phyloP scores from a whole-genome alignment of 2,888 invertebrate genomes.

The Scelioninae gen. 2 region DNA sequence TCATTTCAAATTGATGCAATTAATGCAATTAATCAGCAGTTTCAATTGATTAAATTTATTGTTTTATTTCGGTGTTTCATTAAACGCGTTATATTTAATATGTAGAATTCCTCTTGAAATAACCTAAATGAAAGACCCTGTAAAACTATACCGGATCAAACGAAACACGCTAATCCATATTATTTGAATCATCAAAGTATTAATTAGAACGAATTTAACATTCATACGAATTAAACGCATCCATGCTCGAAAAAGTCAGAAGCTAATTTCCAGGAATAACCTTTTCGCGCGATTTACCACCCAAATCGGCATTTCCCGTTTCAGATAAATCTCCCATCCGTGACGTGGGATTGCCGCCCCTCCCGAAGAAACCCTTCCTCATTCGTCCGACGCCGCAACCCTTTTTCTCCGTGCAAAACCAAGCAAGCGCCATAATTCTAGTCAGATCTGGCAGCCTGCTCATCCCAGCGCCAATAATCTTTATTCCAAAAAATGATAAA shows the following conservation, averaged over 20 bases:
- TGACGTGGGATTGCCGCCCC: not conserved
- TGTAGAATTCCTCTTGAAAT: too few species aligned
- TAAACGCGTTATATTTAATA: too few species aligned
- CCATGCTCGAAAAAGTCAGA: not conserved
- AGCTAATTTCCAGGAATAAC: not conserved
- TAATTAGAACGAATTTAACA: not conserved
- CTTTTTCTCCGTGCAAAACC: slow-evolving; percentile 10
- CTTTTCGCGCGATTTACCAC: slow-evolving; percentile 6
- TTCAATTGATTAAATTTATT: too few species aligned
- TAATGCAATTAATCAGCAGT: too few species aligned
- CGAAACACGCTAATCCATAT: not conserved
- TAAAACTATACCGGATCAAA: too few species aligned
- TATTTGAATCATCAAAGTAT: not conserved
- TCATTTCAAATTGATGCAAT: too few species aligned
- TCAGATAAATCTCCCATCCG: not conserved
- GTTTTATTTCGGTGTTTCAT: too few species aligned
- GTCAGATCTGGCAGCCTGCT: slow-evolving; percentile 8
- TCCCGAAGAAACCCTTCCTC: not conserved
- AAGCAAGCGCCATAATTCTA: slow-evolving; percentile 37
- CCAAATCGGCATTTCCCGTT: not conserved
- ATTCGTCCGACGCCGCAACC: slow-evolving; percentile 6
- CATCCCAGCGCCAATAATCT: too few species aligned
- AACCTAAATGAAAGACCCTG: too few species aligned
- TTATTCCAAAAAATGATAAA: too few species aligned
- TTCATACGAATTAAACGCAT: not conserved